Conservation (phyloP, 2,888 invertebrate species). For the Melanostoma scalare region DNA sequence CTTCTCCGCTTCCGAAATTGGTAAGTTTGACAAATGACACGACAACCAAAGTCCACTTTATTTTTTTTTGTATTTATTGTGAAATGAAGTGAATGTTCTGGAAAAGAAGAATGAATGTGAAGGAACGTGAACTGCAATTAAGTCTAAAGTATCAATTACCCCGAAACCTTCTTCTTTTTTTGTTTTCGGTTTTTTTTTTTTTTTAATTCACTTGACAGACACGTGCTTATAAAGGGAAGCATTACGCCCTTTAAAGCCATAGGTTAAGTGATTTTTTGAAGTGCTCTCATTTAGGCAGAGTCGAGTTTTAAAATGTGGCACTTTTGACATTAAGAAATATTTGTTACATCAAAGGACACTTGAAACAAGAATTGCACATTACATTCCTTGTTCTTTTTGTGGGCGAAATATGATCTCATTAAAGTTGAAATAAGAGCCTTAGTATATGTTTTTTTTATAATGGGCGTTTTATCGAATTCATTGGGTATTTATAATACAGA, state of each 20-base stretch:
- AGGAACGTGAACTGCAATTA: too few relatives aligned
- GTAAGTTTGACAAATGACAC: conserved; percentile 76
- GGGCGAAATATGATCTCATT: conserved; percentile 46
- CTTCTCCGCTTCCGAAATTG: conserved; percentile 81
- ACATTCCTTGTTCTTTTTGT: conserved; percentile 1
- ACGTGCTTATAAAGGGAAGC: conserved; percentile 24
- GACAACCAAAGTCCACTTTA: background rate
- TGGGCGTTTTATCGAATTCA: background rate
- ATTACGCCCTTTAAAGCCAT: conserved; percentile 13
- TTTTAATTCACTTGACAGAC: conserved; percentile 4
- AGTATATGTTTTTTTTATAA: background rate
- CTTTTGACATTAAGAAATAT: too few relatives aligned
- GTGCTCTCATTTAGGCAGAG: conserved; percentile 43
- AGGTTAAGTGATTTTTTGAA: conserved; percentile 50
- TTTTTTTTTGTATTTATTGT: background rate
- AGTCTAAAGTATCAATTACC: too few relatives aligned
- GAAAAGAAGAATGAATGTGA: too few relatives aligned
- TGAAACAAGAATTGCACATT: background rate
- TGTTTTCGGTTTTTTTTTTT: background rate
- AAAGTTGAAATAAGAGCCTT: conserved; percentile 23
- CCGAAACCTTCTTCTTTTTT: background rate
- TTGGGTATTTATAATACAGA: background rate
- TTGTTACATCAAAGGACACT: background rate
- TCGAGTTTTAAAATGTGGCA: background rate
- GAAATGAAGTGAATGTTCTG: too few relatives aligned